These are phyloP conservation scores for Trichopria drosophilae DNA, from an alignment of 2,888 invertebrate species.

Conservation along the genomic window DNA sequence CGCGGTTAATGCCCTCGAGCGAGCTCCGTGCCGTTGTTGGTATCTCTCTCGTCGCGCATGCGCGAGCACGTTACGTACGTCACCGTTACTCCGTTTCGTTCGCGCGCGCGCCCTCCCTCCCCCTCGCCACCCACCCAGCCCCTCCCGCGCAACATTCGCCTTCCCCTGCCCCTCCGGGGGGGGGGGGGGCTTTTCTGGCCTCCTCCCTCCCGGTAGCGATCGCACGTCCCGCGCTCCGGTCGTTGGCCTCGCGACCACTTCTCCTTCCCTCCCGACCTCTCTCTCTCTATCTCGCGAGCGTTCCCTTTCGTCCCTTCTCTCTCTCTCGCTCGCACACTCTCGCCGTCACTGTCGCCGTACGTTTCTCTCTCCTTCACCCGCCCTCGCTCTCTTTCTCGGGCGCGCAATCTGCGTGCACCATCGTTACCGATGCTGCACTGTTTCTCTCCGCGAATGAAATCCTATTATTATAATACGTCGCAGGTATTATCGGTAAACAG, in stretches of 20 bases:
- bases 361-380: neutral
- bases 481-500: no score
- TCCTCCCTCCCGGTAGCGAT: constrained; percentile 41
- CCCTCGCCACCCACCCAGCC: constrained; percentile 28
- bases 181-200: constrained; percentile 1
- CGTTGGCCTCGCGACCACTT: constrained; percentile 52
- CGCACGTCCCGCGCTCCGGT: constrained; percentile 55
- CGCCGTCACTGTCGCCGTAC: neutral
- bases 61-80: constrained; percentile 53
- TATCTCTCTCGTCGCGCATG: constrained; percentile 41
- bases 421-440: constrained; percentile 11
- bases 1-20: constrained; percentile 56
- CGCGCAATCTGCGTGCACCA: no score
- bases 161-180: constrained; percentile 34
- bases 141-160: constrained; percentile 33
- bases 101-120: constrained; percentile 29
- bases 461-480: no score
- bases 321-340: constrained; percentile 8
- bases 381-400: no score
- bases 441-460: constrained; percentile 8
- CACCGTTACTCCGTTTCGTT: constrained; percentile 57
- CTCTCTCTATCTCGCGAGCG: neutral
- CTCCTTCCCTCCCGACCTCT: constrained; percentile 20
- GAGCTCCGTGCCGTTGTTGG: constrained; percentile 39
- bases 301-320: constrained; percentile 3